These are phyloP conservation scores for Boloria selene DNA, from an alignment of 2,888 invertebrate species.

Conservation along the genomic window DNA sequence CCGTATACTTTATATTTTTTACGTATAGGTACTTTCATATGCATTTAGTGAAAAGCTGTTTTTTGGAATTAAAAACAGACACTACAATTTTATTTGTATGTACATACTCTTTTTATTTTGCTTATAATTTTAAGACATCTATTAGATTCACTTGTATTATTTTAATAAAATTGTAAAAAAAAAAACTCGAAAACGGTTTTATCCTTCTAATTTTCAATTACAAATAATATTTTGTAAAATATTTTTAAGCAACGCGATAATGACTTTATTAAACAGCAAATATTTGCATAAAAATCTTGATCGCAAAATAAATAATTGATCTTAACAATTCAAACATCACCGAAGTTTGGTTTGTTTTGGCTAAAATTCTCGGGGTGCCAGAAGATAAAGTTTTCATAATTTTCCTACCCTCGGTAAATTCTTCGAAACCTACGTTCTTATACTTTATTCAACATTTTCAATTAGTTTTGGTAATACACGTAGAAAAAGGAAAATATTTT, in stretches of 20 bases:
- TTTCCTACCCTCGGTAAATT: background rate
- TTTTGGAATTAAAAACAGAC: no score
- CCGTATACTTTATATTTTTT: no score
- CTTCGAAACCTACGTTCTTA: background rate
- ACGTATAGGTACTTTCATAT: no score
- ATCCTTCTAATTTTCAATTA: background rate
- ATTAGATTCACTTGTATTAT: no score
- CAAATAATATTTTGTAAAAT: background rate
- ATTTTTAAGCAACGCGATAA: background rate
- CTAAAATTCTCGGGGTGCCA: slow-evolving; percentile 1
- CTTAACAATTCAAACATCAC: slow-evolving; percentile 6
- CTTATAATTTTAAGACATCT: background rate
- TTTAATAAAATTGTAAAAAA: no score
- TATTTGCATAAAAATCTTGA: background rate
- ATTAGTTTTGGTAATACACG: no score
- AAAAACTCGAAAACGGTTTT: no score
- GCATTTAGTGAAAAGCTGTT: no score
- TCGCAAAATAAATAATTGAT: slow-evolving; percentile 7
- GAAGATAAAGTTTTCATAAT: slow-evolving; percentile 4
- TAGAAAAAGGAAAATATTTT: no score
- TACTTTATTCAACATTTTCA: slow-evolving; percentile 1
- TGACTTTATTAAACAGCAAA: background rate
- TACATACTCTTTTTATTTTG: no score
- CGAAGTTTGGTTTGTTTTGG: slow-evolving; percentile 7
- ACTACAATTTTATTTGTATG: no score